Evolutionary conservation across 2,113 vertebrate genomes (phyloP).

Genomic region (Pavo muticus): DNA sequence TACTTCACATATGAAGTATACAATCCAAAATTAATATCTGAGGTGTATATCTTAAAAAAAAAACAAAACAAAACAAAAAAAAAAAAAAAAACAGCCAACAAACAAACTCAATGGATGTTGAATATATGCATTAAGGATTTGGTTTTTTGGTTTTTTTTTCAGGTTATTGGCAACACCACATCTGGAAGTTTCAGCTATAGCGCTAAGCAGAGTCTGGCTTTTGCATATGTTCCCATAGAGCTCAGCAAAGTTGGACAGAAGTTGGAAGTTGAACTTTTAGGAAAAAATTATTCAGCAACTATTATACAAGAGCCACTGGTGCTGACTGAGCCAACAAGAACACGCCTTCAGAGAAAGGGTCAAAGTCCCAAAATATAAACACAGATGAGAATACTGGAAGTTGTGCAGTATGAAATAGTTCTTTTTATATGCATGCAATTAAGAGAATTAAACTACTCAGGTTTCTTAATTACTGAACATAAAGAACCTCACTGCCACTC

Average conservation of each 20-base stretch:
- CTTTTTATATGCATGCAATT: not conserved
- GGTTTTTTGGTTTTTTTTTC: not conserved
- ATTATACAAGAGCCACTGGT: conserved; percentile 90
- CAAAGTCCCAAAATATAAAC: conserved; percentile 66
- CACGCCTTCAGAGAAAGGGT: conserved; percentile 83
- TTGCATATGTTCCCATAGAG: conserved; percentile 89
- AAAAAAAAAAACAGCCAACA: not conserved
- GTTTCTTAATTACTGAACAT: not conserved
- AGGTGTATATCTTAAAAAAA: not conserved
- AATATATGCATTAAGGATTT: not conserved
- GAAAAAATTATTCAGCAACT: conserved; percentile 86
- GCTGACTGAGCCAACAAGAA: conserved; percentile 89
- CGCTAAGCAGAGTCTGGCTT: conserved; percentile 89
- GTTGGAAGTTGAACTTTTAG: conserved; percentile 93
- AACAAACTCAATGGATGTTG: not conserved
- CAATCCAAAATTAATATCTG: not conserved
- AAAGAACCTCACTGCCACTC: not conserved
- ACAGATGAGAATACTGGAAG: not conserved
- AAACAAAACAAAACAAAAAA: not conserved
- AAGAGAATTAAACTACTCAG: not conserved
- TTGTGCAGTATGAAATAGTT: not conserved
- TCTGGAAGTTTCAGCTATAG: conserved; percentile 94
- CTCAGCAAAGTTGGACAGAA: conserved; percentile 88
- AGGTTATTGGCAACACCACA: conserved; percentile 97
- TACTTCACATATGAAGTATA: not conserved